Percentiles rank a stretch among this genome's conserved stretches.
These are phyloP conservation scores for Zaprionus ornatus DNA, from an alignment of 1,140 invertebrate genomes.

Conservation along the genomic window DNA sequence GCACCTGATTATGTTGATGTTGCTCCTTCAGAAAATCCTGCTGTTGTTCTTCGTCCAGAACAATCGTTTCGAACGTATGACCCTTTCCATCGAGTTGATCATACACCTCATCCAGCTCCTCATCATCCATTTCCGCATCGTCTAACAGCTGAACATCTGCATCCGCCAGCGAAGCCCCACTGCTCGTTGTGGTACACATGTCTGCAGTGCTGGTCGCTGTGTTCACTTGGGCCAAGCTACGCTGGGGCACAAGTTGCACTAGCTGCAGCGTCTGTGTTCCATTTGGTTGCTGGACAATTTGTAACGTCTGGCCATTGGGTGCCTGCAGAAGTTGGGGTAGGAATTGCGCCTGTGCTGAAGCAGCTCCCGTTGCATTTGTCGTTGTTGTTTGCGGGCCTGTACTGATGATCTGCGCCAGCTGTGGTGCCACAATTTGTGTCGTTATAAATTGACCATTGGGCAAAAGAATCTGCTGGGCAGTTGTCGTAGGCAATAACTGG, in stretches of 20 bases:
- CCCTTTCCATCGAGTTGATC: conserved; percentile 64
- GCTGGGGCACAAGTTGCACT: conserved; percentile 70
- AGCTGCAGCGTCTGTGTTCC: conserved; percentile 77
- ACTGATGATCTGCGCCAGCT: conserved; percentile 64
- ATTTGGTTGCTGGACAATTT: conserved; percentile 80
- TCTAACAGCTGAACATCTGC: conserved; percentile 71
- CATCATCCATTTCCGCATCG: conserved; percentile 69
- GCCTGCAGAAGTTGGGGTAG: conserved; percentile 76
- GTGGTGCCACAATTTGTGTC: conserved; percentile 75
- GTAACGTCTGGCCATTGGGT: conserved; percentile 72
- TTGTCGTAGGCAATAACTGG: conserved; percentile 53
- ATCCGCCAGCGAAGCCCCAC: conserved; percentile 46
- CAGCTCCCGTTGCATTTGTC: conserved; percentile 35
- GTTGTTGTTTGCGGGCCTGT: conserved; percentile 46
- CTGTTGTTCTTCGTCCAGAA: conserved; percentile 75
- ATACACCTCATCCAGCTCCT: conserved; percentile 66
- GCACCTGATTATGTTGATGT: conserved; percentile 58
- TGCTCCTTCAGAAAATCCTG: conserved; percentile 71
- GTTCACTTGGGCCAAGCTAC: conserved; percentile 46
- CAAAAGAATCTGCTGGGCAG: conserved; percentile 77
- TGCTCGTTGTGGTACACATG: conserved; percentile 43
- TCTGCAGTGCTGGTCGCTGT: conserved; percentile 48
- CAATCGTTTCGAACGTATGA: conserved; percentile 75
- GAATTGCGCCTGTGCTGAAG: conserved; percentile 65
- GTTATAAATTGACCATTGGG: conserved; percentile 83